Percentiles rank a stretch among this genome's conserved stretches.
Evolutionary conservation across 92 coral and sea anemone species (phyloP).

Genomic region (Pocillopora grandis): DNA sequence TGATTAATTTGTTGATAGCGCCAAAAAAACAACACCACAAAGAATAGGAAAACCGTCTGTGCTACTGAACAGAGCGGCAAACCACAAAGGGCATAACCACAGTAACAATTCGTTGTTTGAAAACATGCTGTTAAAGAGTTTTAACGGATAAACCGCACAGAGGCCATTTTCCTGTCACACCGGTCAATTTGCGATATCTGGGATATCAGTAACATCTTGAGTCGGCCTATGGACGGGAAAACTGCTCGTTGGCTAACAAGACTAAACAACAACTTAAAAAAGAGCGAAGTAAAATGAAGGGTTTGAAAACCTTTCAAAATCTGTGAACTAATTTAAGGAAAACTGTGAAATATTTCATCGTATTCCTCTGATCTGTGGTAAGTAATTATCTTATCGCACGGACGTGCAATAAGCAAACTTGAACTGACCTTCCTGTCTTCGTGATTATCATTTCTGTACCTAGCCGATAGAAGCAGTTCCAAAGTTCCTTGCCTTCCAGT

Average conservation of each 20-base stretch:
- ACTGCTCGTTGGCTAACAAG: slow-evolving; percentile 18
- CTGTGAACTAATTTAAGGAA: slow-evolving; percentile 9
- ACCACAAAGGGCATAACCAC: slow-evolving; percentile 40
- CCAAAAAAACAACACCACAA: not conserved
- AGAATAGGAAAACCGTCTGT: not conserved
- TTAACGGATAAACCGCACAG: slow-evolving; percentile 40
- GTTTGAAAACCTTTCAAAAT: not conserved
- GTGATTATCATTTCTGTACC: slow-evolving; percentile 95
- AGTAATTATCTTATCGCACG: slow-evolving; percentile 34
- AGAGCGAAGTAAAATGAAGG: not conserved
- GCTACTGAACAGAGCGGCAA: slow-evolving; percentile 21
- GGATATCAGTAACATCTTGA: slow-evolving; percentile 31
- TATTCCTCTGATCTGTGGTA: slow-evolving; percentile 26
- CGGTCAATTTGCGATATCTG: slow-evolving; percentile 33
- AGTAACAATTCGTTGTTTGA: slow-evolving; percentile 40
- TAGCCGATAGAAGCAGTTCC: slow-evolving; percentile 89
- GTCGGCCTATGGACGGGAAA: slow-evolving; percentile 13
- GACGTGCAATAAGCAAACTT: slow-evolving; percentile 32
- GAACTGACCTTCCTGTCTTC: slow-evolving; percentile 81
- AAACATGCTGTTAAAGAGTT: slow-evolving; percentile 37
- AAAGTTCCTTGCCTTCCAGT: slow-evolving; percentile 81
- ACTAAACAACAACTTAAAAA: slow-evolving; percentile 24
- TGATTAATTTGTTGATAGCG: slow-evolving; percentile 34
- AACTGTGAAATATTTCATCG: slow-evolving; percentile 25
- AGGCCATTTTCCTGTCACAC: slow-evolving; percentile 37